Conservation (phyloP, 1,140 invertebrate species). For the Hylyphantes graminicola region DNA sequence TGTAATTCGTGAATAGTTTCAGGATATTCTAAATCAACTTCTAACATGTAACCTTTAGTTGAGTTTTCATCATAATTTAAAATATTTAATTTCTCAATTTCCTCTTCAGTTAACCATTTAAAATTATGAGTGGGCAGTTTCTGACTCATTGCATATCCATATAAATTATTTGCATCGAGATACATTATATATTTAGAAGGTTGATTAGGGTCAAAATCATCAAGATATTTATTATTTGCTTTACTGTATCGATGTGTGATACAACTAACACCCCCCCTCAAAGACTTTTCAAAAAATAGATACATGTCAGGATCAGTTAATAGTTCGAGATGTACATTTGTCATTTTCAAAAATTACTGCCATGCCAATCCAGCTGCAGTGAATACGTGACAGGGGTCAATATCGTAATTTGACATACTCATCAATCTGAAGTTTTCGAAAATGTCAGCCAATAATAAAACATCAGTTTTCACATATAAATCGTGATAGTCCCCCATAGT, state of each 20-base stretch:
- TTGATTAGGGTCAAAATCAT: neutral
- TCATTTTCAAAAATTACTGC: conserved; percentile 10
- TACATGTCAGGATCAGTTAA: conserved; percentile 20
- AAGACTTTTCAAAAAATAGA: conserved; percentile 30
- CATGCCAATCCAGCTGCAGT: neutral
- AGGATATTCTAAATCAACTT: conserved; percentile 64
- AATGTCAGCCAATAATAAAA: conserved; percentile 6
- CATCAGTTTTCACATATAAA: conserved; percentile 13
- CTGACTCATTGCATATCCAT: conserved; percentile 61
- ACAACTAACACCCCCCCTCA: neutral
- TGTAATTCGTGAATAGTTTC: too few relatives aligned
- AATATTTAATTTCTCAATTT: neutral
- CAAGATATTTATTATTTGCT: conserved; percentile 15
- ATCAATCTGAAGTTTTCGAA: conserved; percentile 18
- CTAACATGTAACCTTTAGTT: conserved; percentile 62
- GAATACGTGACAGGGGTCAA: neutral
- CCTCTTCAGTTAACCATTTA: conserved; percentile 16
- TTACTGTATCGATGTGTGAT: neutral
- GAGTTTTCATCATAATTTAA: neutral
- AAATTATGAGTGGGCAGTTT: conserved; percentile 51
- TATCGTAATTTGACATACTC: neutral
- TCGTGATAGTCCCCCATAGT: conserved; percentile 7
- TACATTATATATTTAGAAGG: conserved; percentile 62
- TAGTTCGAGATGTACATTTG: neutral
- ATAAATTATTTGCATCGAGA: conserved; percentile 64